Base-by-base conservation (phyloP, 2,888 invertebrate genomes). In the Trachelus stipa region DNA sequence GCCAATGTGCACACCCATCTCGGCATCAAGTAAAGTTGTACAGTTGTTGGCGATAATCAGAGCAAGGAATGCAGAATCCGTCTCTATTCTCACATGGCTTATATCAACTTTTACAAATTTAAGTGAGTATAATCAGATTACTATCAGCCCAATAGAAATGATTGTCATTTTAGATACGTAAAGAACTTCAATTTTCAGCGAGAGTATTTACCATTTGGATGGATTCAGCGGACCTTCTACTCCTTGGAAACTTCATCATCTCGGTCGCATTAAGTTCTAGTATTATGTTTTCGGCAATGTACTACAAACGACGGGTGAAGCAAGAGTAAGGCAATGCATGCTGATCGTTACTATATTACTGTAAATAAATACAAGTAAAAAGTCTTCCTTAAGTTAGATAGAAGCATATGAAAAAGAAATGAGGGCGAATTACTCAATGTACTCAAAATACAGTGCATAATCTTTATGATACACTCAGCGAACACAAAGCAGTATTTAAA, bases 101-200 rank as follows among this genome's bases (percentile, higher is more conserved):
- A 95, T 97, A 80, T 97, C 97, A 33, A 94, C 96, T 23, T 93
- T 95, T 82, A 97, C 97, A 12, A 97, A 97, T 91, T 91, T 95
- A 78, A 95, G 97, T 97, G 92, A 94, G 95, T 94, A 35, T 77
- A 30, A 4, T 73, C 23, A 79, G 11, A 56, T 69, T 71, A 73
- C 30, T 35, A 12, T 56, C 40, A 31, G 35, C 56, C 3, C 75
- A 12, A 56, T 30, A 74, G 69, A 71, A 77, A 76, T n/a, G 56
- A 68, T 77, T 75, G 68, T 56, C 23, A 56, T 9, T 56, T 56
- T 2, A 1, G 23, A 56, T 56, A 56, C 23, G 23, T 56, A 56
- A 56, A 23, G 23, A 56, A 15, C 23, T 9, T 56, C 23, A 56
- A 56, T 56, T 56, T 94, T 77, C 92, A 97, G 97, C 96, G 74